A percentile compares a stretch with the other conserved stretches of the same genome.
These are phyloP conservation scores for Notarius quadriscutis DNA, from an alignment of 2,113 vertebrate genomes.

Conservation along the genomic window DNA sequence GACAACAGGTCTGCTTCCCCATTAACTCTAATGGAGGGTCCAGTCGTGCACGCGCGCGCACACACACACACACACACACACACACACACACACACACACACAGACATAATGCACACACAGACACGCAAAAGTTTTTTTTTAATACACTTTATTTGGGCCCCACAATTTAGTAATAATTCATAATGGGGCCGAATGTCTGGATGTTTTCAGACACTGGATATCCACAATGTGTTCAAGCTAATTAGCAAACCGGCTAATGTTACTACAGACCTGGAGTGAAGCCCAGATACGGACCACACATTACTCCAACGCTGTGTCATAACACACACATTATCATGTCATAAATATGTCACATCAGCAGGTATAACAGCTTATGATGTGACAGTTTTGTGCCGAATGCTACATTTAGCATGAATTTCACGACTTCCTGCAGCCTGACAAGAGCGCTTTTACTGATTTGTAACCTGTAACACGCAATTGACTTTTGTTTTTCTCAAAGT, in stretches of 20 bases:
- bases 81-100: slow-evolving; percentile 39
- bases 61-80: slow-evolving; percentile 37
- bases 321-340: not conserved
- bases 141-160: slow-evolving; percentile 45
- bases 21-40: slow-evolving; percentile 63
- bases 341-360: not conserved
- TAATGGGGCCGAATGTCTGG: slow-evolving; percentile 35
- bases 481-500: no score
- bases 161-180: slow-evolving; percentile 46
- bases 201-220: slow-evolving; percentile 44
- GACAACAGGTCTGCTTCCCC: slow-evolving; percentile 60
- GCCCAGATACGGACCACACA: not conserved
- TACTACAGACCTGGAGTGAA: not conserved
- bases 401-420: not conserved
- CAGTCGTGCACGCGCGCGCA: slow-evolving; percentile 31
- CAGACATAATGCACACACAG: slow-evolving; percentile 22
- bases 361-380: not conserved
- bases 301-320: not conserved
- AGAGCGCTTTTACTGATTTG: not conserved
- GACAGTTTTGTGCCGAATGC: not conserved
- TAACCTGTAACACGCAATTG: not conserved
- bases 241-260: slow-evolving; percentile 3
- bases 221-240: slow-evolving; percentile 35
- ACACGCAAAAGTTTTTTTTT: slow-evolving; percentile 18
- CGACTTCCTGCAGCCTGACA: not conserved